phyloP scores from a whole-genome alignment of 2,113 vertebrate species.

The Panthera leo region DNA sequence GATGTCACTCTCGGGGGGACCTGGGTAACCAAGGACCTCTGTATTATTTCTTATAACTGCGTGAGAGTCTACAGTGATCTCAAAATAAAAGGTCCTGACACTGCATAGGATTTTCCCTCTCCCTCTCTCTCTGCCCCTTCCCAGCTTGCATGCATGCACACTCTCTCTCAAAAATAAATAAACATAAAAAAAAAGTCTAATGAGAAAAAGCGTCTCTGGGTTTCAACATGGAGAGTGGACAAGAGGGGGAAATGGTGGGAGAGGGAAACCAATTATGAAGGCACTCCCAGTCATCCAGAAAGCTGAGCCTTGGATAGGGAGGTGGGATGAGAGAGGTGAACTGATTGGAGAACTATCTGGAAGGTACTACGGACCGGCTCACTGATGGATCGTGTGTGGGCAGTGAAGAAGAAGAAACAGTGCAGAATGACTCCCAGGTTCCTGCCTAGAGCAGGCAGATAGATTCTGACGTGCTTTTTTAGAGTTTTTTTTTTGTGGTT shows the following conservation, averaged over 20 bases:
- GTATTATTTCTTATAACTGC: not conserved
- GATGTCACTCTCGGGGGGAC: not conserved
- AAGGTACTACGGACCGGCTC: not conserved
- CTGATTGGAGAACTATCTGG: not conserved
- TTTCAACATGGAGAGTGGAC: not conserved
- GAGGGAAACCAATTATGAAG: not conserved
- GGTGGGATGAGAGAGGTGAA: not conserved
- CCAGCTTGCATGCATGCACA: too few species aligned
- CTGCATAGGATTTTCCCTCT: too few species aligned
- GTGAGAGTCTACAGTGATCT: not conserved
- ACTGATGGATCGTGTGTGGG: not conserved
- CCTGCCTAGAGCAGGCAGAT: not conserved
- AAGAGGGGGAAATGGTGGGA: not conserved
- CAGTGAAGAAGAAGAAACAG: not conserved
- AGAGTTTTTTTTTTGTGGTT: too few species aligned
- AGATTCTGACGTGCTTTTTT: not conserved
- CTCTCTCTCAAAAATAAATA: too few species aligned
- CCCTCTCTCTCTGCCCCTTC: too few species aligned
- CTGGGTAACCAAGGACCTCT: not conserved
- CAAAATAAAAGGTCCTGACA: not conserved
- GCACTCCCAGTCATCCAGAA: not conserved
- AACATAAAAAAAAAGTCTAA: not conserved
- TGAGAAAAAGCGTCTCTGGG: not conserved
- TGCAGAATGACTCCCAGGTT: not conserved
- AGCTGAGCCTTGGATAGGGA: not conserved